Evolutionary conservation across 1,140 invertebrate species (phyloP).

Genomic region (Apis dorsata): DNA sequence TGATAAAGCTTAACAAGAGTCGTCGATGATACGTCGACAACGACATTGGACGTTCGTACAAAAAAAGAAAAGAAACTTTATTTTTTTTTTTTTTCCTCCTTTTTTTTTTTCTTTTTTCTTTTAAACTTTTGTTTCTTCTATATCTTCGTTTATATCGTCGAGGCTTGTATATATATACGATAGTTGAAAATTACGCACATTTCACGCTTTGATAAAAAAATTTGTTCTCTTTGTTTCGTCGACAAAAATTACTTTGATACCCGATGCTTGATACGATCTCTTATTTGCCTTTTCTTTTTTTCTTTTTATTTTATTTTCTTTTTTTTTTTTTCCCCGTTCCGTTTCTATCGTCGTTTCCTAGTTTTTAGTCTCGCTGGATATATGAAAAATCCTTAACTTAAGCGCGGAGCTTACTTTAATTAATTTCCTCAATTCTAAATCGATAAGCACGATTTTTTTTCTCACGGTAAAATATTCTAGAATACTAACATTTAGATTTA

Average conservation of each 20-base stretch:
- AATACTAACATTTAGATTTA: constrained; percentile 78
- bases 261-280: constrained; percentile 19
- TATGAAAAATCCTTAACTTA: constrained; percentile 55
- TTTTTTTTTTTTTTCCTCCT: neutral
- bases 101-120: neutral
- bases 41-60: constrained; percentile 54
- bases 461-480: constrained; percentile 74
- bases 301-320: neutral
- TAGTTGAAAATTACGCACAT: constrained; percentile 12
- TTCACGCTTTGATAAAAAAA: constrained; percentile 8
- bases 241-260: constrained; percentile 15
- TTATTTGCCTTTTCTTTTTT: constrained; percentile 8
- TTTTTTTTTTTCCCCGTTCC: neutral
- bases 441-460: constrained; percentile 55
- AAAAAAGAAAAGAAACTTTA: constrained; percentile 35
- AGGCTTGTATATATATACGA: constrained; percentile 5
- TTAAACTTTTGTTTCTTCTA: too few species aligned
- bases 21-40: constrained; percentile 47
- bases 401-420: constrained; percentile 53
- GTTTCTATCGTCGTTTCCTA: neutral
- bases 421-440: constrained; percentile 41
- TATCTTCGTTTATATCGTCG: neutral
- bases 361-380: constrained; percentile 42
- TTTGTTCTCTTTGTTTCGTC: neutral
- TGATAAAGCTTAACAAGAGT: constrained; percentile 38